phyloP scores from a whole-genome alignment of 2,797 vertebrate genomes.

The Glossophaga mutica region DNA sequence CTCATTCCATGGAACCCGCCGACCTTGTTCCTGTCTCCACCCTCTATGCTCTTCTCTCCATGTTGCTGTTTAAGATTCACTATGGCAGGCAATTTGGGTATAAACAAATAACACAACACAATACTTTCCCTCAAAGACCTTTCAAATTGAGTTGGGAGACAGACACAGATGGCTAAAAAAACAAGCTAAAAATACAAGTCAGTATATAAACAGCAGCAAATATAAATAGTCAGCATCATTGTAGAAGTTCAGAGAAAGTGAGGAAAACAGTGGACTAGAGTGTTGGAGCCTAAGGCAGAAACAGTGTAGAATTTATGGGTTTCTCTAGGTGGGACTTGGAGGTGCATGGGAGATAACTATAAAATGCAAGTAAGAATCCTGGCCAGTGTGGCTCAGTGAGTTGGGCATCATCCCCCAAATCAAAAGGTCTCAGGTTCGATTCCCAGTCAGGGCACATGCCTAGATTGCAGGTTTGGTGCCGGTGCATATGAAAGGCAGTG shows the following conservation, averaged over 20 bases:
- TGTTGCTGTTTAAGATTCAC: neutral
- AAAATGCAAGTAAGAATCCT: neutral
- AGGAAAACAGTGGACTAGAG: constrained; percentile 29
- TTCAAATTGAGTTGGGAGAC: constrained; percentile 48
- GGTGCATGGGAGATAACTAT: neutral
- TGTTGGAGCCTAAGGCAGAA: neutral
- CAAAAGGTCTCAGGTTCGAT: neutral
- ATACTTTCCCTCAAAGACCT: constrained; percentile 29
- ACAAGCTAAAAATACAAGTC: constrained; percentile 72
- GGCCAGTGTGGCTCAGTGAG: neutral
- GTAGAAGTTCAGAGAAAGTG: constrained; percentile 27
- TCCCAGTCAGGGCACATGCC: neutral
- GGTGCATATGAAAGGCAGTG: neutral
- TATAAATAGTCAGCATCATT: constrained; percentile 67
- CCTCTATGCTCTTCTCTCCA: rapidly evolving
- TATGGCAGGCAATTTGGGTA: neutral
- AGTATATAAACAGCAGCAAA: constrained; percentile 70
- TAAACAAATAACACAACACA: constrained; percentile 54
- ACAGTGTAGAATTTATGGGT: neutral
- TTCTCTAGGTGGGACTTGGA: neutral
- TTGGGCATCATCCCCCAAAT: neutral
- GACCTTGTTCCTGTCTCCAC: neutral
- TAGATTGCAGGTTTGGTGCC: neutral
- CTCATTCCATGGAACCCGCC: neutral
- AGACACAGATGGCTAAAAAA: constrained; percentile 63